Evolutionary conservation across 2,113 vertebrate genomes (phyloP).

Genomic region (Cyanoderma ruficeps): DNA sequence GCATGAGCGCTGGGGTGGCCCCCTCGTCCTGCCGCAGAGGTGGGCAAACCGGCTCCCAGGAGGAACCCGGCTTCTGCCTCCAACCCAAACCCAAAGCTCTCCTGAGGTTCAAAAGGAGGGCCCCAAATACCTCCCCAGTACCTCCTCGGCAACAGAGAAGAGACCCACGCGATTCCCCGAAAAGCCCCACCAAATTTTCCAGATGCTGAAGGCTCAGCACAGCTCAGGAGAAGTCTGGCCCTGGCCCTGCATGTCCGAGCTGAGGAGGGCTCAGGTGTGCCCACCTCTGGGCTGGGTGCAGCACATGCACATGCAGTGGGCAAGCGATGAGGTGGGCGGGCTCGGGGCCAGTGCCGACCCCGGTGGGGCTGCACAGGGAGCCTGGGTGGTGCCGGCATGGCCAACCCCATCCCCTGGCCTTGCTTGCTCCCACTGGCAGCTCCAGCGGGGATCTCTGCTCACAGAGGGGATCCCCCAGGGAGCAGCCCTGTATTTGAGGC

Average conservation of each 20-base stretch:
- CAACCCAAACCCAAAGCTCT: slow-evolving; percentile 1
- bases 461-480: not conserved
- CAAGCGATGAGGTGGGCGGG: slow-evolving; percentile 14
- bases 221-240: not conserved
- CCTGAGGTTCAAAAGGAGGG: not conserved
- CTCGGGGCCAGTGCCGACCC: not conserved
- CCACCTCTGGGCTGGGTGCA: slow-evolving; percentile 49
- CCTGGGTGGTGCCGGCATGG: not conserved
- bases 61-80: not conserved
- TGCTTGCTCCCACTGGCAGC: rapidly evolving
- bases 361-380: not conserved
- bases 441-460: not conserved
- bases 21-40: not conserved
- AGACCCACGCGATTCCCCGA: not conserved
- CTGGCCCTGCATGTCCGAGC: not conserved
- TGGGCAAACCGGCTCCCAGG: slow-evolving; percentile 35
- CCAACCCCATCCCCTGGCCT: not conserved
- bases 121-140: not conserved
- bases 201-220: not conserved
- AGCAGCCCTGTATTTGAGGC: not conserved
- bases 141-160: not conserved
- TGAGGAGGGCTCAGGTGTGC: not conserved
- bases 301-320: slow-evolving; percentile 68
- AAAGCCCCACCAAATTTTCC: not conserved
- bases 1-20: not conserved